Conservation (phyloP, 1,140 invertebrate species). For the Sycobia sp. region DNA sequence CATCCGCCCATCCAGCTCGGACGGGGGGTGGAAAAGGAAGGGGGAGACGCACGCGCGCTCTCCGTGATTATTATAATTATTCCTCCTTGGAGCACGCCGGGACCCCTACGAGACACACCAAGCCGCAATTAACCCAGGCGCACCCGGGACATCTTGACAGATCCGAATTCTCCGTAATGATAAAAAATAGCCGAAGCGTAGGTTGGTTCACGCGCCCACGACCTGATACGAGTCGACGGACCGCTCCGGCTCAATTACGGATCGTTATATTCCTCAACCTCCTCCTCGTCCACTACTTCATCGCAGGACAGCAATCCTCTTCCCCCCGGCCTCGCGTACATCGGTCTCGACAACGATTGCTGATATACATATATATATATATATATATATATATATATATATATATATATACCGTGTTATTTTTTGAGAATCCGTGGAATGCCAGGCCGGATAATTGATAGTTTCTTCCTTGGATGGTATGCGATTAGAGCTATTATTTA, state of each 20-base stretch:
- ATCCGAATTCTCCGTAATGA: slow-evolving; percentile 58
- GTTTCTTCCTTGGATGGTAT: too few relatives aligned
- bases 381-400: too few relatives aligned
- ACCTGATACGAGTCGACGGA: slow-evolving; percentile 21
- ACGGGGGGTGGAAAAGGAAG: slow-evolving; percentile 19
- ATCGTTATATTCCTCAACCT: too few relatives aligned
- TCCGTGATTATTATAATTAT: slow-evolving; percentile 63
- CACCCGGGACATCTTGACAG: slow-evolving; percentile 61
- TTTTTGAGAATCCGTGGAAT: too few relatives aligned
- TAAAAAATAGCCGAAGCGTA: slow-evolving; percentile 45
- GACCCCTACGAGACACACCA: slow-evolving; percentile 15
- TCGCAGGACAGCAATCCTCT: background rate
- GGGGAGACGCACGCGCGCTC: slow-evolving; percentile 52
- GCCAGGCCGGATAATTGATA: too few relatives aligned
- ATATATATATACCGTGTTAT: too few relatives aligned
- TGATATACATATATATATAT: too few relatives aligned
- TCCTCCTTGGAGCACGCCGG: slow-evolving; percentile 41
- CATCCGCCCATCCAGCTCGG: slow-evolving; percentile 40
- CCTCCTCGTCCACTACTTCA: background rate
- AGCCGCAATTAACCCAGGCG: slow-evolving; percentile 60
- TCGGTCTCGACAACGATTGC: too few relatives aligned
- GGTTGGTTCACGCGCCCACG: slow-evolving; percentile 25
- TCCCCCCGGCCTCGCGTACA: too few relatives aligned
- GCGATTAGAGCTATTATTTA: too few relatives aligned
- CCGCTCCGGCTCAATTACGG: slow-evolving; percentile 35